Base-by-base conservation (phyloP, 2,888 invertebrate genomes). In the Euplagia quadripunctaria region DNA sequence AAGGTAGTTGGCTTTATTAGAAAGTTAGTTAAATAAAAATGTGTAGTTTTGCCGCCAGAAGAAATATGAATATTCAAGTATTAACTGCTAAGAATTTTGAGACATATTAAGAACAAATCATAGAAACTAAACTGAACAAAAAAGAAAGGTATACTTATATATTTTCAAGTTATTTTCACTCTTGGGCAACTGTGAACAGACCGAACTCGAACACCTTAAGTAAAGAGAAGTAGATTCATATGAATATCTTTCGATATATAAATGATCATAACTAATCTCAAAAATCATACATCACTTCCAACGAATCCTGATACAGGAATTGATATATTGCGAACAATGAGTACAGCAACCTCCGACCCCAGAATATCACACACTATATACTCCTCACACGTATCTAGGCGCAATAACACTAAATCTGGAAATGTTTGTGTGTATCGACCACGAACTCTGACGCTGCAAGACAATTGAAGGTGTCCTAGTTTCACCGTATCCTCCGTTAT, bases 391-490 rank as follows among this genome's bases (percentile, higher is more conserved):
- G 68, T 68, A 68, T 42, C 31, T 49, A 64, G 43, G 20, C 20
- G 49, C 41, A 63, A 64, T 73, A 74, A 65, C 74, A 80, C 70
- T 80, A 81, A 75, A 77, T 77, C 71, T 52, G 5, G 65, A 64
- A 69, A 79, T 75, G 76, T 69, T 74, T 64, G 69, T 77, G 73
- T 83, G 82, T 87, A 87, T 87, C 82, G 83, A 83, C 78, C 82
- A 80, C 83, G 82, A 85, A 84, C 80, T 84, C 79, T 84, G 86
- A 87, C 83, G 82, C 81, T 83, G 74, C 85, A 82, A 85, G 85
- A 87, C 89, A 88, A 88, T 90, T 89, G 87, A 84, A 89, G 89
- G 88, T 90, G 89, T 86, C 88, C 89, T 80, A 85, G 87, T 89
- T 89, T 81, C 84, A 76, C 84, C 89, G 87, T 88, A 87, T 89